phyloP scores from a whole-genome alignment of 2,797 vertebrate genomes.

The Centropyge bicolor region DNA sequence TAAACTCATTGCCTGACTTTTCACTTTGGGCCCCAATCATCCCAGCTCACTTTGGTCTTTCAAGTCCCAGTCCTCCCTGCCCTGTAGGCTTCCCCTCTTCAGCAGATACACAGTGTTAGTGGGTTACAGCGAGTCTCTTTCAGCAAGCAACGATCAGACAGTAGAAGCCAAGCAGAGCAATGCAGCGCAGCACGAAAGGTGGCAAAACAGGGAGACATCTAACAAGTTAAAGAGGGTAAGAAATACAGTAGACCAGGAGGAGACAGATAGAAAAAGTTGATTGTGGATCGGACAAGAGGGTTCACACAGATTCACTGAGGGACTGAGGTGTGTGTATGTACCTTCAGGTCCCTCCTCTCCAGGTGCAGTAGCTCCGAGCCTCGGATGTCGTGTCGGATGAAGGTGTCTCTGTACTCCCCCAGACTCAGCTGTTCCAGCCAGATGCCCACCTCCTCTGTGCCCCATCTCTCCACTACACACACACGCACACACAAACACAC shows the following conservation, averaged over 20 bases:
- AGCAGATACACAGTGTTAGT: conserved; percentile 71
- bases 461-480: conserved; percentile 99
- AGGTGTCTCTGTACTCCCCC: conserved; percentile 99
- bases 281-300: conserved; percentile 46
- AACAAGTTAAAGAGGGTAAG: conserved; percentile 82
- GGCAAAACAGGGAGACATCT: conserved; percentile 77
- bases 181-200: conserved; percentile 89
- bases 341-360: conserved; percentile 99
- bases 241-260: conserved; percentile 40
- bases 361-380: conserved; percentile 99
- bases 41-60: background rate
- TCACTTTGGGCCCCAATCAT: background rate
- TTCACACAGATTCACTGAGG: conserved; percentile 79
- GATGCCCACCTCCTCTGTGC: conserved; percentile 99
- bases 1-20: conserved; percentile 6
- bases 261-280: conserved; percentile 60
- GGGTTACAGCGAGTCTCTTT: conserved; percentile 55
- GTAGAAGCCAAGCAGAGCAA: conserved; percentile 95
- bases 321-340: conserved; percentile 85
- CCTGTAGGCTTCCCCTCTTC: conserved; percentile 43
- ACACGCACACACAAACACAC: conserved; percentile 88
- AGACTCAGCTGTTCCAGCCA: conserved; percentile 99
- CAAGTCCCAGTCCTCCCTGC: background rate
- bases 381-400: conserved; percentile 98
- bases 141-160: conserved; percentile 75